Base-by-base conservation (phyloP, 2,888 invertebrate genomes). In the Dasysyrphus tricinctus region DNA sequence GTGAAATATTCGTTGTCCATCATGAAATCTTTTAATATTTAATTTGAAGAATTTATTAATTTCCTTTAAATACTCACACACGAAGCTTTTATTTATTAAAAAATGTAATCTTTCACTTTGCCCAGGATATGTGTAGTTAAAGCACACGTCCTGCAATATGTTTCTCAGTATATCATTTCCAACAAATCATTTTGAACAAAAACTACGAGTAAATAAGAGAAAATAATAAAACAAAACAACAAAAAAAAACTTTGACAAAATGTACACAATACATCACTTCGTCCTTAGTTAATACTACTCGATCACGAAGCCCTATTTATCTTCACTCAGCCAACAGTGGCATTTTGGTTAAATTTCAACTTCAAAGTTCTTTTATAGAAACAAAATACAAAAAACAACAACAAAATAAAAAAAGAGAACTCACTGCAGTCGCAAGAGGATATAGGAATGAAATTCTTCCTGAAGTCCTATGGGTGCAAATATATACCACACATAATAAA, bases 261-360 rank as follows among this genome's bases (percentile, higher is more conserved):
- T 77, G 73, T 74, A 80, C 77, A 80, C 47, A 85, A 85, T 85
- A 85, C 80, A 85, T 85, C 85, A 85, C 80, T 77, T 80, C 73
- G 77, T 80, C 80, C 77, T 80, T 80, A 73, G 77, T 69, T 85
- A 85, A 85, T 85, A 77, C 85, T 16, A 77, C 80, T 80, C 77
- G 80, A 85, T 85, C 85, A 85, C 85, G 85, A 69, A 80, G 74
- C 72, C 73, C 57, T 54, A 85, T 85, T 80, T 85, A 80, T 85
- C 80, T 80, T 76, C 67, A 72, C 80, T 80, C 76, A 75, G 75
- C 51, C 76, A 75, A 70, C 51, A 70, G n/a, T 76, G 81, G 56
- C 65, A 72, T 63, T 69, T 56, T 63, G 65, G 61, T 77, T 63
- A 73, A 72, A 56, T 73, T 77, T 77, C 19, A 78, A 78, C 79